Conservation (phyloP, 2,797 vertebrate species). For the Phoeniculus purpureus region DNA sequence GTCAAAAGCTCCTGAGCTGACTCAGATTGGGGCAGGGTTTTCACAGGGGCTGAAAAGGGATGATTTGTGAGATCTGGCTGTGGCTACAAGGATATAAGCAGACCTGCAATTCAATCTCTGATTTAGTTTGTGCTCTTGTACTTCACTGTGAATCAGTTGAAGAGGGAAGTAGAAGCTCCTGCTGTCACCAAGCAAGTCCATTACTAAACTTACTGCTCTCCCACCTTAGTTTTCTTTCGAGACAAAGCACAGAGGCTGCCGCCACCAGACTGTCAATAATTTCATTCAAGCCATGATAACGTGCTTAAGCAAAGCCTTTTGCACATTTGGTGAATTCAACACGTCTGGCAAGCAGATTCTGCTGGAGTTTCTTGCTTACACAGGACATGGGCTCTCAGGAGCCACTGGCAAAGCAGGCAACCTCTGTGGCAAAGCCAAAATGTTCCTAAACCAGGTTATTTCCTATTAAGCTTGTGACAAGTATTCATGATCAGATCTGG, state of each 20-base stretch:
- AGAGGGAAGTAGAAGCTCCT: not conserved
- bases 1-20: not conserved
- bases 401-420: not conserved
- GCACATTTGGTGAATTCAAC: not conserved
- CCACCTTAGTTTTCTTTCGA: not conserved
- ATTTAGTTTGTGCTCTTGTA: not conserved
- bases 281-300: not conserved
- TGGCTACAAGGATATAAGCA: not conserved
- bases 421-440: not conserved
- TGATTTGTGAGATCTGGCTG: not conserved
- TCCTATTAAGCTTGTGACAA: not conserved
- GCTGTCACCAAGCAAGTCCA: fast-evolving
- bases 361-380: not conserved
- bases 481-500: not conserved
- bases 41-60: not conserved
- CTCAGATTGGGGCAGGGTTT: not conserved
- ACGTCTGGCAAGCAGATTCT: not conserved
- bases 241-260: not conserved
- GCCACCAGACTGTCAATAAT: not conserved
- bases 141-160: not conserved
- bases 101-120: not conserved
- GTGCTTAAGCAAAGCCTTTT: not conserved
- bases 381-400: not conserved
- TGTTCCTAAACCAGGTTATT: not conserved
- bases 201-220: not conserved